These are phyloP conservation scores for Crotalus viridis DNA, from an alignment of 2,113 vertebrate species.

Conservation along the genomic window DNA sequence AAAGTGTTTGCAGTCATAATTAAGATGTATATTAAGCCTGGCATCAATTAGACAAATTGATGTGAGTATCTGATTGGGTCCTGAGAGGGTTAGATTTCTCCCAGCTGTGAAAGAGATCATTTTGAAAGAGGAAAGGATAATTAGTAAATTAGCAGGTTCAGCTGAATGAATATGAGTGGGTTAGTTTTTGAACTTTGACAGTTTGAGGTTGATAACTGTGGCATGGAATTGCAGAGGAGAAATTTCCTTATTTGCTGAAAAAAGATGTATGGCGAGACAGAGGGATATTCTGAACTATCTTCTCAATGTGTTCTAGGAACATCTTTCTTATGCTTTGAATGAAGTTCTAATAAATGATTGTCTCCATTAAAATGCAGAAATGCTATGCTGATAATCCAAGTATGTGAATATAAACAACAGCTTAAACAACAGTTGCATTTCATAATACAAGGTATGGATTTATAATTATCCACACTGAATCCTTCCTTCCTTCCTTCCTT, in stretches of 20 bases:
- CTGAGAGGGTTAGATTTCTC: constrained; percentile 57
- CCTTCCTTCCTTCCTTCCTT: no score
- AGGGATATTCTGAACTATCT: background rate
- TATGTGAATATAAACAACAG: background rate
- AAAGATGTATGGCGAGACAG: background rate
- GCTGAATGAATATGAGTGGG: constrained; percentile 22
- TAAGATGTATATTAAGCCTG: constrained; percentile 53
- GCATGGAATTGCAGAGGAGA: background rate
- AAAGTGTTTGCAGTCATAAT: constrained; percentile 59
- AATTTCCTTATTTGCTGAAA: background rate
- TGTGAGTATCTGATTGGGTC: constrained; percentile 57
- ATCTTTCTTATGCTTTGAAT: background rate
- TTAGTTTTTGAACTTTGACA: constrained; percentile 33
- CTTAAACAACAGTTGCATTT: background rate
- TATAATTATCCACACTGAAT: background rate
- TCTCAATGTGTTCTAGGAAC: background rate
- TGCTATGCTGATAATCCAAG: background rate
- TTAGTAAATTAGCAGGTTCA: constrained; percentile 40
- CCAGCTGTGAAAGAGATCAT: constrained; percentile 50
- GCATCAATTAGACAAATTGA: constrained; percentile 65
- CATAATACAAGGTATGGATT: background rate
- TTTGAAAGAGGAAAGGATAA: constrained; percentile 48
- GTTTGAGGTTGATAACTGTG: constrained; percentile 8
- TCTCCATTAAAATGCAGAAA: background rate
- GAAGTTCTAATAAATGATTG: background rate